phyloP scores from a whole-genome alignment of 2,888 invertebrate species.

The Mimachlamys varia region DNA sequence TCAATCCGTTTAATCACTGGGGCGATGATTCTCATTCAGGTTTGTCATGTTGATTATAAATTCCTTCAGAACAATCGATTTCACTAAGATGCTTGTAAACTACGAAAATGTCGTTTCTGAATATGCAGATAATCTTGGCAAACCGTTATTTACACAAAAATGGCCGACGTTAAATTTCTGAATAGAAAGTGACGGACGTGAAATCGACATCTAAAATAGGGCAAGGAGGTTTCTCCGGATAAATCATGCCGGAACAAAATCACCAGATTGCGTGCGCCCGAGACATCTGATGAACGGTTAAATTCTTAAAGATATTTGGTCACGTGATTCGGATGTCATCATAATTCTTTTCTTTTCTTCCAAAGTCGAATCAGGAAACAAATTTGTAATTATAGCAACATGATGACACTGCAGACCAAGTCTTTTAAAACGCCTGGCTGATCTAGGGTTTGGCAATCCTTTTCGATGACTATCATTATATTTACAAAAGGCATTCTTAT shows the following conservation, averaged over 20 bases:
- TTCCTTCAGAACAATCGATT: conserved; percentile 26
- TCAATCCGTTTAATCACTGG: conserved; percentile 20
- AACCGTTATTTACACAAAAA: conserved; percentile 29
- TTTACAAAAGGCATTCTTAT: background rate
- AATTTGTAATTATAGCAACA: conserved; percentile 15
- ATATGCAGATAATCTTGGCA: conserved; percentile 16
- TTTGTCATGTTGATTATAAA: conserved; percentile 15
- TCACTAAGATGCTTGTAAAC: conserved; percentile 14
- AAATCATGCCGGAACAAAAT: conserved; percentile 18
- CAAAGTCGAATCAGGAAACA: background rate
- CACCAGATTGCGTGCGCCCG: background rate
- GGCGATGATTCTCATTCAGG: background rate
- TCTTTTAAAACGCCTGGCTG: background rate
- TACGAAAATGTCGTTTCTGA: conserved; percentile 33
- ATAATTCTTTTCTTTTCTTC: conserved; percentile 31
- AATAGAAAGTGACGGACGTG: conserved; percentile 28
- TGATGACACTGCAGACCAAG: background rate
- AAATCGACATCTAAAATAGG: background rate
- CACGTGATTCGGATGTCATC: conserved; percentile 3
- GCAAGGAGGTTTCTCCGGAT: background rate
- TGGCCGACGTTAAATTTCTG: background rate
- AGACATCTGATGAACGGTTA: conserved; percentile 5
- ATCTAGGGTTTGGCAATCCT: background rate
- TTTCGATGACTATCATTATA: background rate
- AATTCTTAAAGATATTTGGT: conserved; percentile 24